Base-by-base conservation (phyloP, 1,140 invertebrate species). In the Pinna nobilis region DNA sequence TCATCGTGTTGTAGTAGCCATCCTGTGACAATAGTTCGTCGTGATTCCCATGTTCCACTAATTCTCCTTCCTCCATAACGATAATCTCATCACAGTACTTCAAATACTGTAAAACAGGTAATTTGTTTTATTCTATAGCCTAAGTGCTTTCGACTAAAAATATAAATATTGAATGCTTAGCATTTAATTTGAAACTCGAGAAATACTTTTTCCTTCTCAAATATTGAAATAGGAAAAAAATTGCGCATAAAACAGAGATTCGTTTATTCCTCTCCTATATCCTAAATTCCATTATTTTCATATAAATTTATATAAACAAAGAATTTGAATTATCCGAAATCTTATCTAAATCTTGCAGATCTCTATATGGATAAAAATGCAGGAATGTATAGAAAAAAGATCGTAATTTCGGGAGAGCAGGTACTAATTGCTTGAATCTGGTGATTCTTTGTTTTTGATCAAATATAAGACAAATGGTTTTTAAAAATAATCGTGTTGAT, bases 31-130 rank as follows among this genome's bases (percentile, higher is more conserved):
- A 49, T 0, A 88, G 57, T 13, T 72, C 57, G 15, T 80, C 64
- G 51, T 87, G 84, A n/a, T 75, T 72, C 33, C 88, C 88, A 63
- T 76, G 61, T 60, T 88, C 85, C 3, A 77, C 60, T 18, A 89
- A 83, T 7, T 53, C 33, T 2, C 88, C 88, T 60, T 88, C 72
- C 49, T 87, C 84, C 66, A 90, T 67, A 9, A 87, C 76, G 74
- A 88, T 83, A 84, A 95, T 93, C 88, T 93, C 90, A 74, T 90
- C 88, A 60, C 84, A 88, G 18, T 85, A 65, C 59, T 85, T 86
- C n/a, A 89, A 80, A 69, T 87, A 87, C 79, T 88, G 68, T 9
- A 64, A 71, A 33, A 35, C 25, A 50, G 59, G 11, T 33, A 11
- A 41, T 18, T 32, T 74, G 33, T 30, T 47, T n/a, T n/a, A n/a